Evolutionary conservation across 2,888 invertebrate species (phyloP).

Genomic region (Diabrotica balteata): DNA sequence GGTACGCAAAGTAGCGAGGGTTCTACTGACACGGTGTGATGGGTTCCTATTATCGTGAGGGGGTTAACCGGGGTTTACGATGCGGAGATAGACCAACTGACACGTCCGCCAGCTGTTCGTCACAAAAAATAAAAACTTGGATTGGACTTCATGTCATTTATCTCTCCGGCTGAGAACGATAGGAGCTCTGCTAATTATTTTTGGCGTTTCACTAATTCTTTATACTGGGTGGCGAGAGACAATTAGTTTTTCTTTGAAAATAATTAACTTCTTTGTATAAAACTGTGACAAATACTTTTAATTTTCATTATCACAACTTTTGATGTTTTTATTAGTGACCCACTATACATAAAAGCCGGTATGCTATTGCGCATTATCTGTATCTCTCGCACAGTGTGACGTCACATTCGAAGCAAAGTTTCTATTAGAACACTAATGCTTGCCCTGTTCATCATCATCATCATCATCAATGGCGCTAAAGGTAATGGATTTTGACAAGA

Average conservation of each 20-base stretch:
- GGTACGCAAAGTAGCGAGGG: slow-evolving; percentile 26
- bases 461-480: no score
- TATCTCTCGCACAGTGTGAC: no score
- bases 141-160: slow-evolving; percentile 46
- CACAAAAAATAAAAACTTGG: slow-evolving; percentile 36
- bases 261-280: neutral
- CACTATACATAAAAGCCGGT: no score
- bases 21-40: slow-evolving; percentile 39
- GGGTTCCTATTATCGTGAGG: slow-evolving; percentile 31
- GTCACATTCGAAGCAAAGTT: no score
- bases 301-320: no score
- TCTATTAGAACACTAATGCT: no score
- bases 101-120: slow-evolving; percentile 40
- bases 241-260: neutral
- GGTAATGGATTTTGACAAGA: no score
- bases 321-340: no score
- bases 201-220: slow-evolving; percentile 36
- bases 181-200: slow-evolving; percentile 48
- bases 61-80: slow-evolving; percentile 6
- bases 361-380: no score
- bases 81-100: slow-evolving; percentile 28
- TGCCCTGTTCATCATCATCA: no score
- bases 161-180: slow-evolving; percentile 40
- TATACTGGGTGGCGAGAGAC: slow-evolving; percentile 1
- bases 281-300: no score